A percentile compares a stretch with the other conserved stretches of the same genome.
Evolutionary conservation across 2,113 vertebrate genomes (phyloP).

Genomic region (Onychostruthus taczanowskii): DNA sequence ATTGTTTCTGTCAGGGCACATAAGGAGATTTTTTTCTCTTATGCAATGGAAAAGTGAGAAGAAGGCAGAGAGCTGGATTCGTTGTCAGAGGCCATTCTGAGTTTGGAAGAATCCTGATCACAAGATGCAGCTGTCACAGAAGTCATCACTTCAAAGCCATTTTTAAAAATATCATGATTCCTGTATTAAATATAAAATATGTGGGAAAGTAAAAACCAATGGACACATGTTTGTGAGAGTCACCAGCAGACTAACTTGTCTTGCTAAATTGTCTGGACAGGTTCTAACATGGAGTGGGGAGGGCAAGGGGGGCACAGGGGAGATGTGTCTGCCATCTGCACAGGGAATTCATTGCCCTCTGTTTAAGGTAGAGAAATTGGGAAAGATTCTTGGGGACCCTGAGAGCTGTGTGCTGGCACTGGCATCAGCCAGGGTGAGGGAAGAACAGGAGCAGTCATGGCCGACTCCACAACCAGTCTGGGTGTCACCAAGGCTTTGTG

Average conservation of each 20-base stretch:
- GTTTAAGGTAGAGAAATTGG: background rate
- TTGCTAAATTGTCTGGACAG: background rate
- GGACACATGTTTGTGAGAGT: background rate
- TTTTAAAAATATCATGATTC: background rate
- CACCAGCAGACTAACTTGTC: background rate
- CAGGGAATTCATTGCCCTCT: background rate
- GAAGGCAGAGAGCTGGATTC: background rate
- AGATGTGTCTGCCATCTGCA: accelerated
- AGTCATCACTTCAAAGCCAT: background rate
- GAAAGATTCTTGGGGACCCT: background rate
- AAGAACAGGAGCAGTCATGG: background rate
- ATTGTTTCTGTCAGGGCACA: background rate
- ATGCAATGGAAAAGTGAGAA: background rate
- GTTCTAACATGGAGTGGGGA: accelerated
- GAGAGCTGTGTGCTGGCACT: background rate
- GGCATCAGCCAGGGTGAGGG: background rate
- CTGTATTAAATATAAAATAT: background rate
- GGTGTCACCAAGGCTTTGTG: background rate
- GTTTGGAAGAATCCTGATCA: background rate
- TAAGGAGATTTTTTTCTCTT: background rate
- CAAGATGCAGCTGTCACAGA: background rate
- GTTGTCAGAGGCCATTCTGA: conserved; percentile 47
- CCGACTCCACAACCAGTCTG: background rate
- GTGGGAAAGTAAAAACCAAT: background rate
- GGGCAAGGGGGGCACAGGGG: background rate